phyloP scores from a whole-genome alignment of 1,140 invertebrate species.

The Aleiodes sp. region DNA sequence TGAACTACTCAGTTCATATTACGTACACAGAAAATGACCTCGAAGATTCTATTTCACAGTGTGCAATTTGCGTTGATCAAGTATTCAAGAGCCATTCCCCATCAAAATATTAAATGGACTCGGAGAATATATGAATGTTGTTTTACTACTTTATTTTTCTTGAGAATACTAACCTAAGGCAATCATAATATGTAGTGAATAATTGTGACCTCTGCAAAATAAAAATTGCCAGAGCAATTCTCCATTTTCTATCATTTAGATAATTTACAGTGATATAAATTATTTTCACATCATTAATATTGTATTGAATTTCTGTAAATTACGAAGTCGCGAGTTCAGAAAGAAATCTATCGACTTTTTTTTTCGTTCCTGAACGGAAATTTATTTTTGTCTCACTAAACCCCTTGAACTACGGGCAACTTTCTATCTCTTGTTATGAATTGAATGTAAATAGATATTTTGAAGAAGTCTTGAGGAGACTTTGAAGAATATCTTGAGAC shows the following conservation, averaged over 20 bases:
- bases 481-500: not conserved
- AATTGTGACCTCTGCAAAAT: not conserved
- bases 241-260: not conserved
- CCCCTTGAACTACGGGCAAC: too few species aligned
- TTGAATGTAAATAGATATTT: too few species aligned
- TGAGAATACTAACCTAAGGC: constrained; percentile 25
- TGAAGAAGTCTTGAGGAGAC: too few species aligned
- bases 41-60: not conserved
- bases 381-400: too few species aligned
- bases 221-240: not conserved
- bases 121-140: not conserved
- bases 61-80: constrained; percentile 7
- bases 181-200: constrained; percentile 18
- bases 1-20: constrained; percentile 1
- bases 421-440: too few species aligned
- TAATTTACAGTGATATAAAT: not conserved
- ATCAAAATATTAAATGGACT: not conserved
- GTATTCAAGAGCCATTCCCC: constrained; percentile 9
- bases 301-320: too few species aligned
- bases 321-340: too few species aligned
- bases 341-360: too few species aligned
- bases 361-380: too few species aligned
- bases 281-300: not conserved
- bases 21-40: not conserved
- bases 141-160: not conserved